Percentiles rank a stretch among this genome's conserved stretches.
Evolutionary conservation across 2,113 vertebrate genomes (phyloP).

Genomic region (Okapia johnstoni): DNA sequence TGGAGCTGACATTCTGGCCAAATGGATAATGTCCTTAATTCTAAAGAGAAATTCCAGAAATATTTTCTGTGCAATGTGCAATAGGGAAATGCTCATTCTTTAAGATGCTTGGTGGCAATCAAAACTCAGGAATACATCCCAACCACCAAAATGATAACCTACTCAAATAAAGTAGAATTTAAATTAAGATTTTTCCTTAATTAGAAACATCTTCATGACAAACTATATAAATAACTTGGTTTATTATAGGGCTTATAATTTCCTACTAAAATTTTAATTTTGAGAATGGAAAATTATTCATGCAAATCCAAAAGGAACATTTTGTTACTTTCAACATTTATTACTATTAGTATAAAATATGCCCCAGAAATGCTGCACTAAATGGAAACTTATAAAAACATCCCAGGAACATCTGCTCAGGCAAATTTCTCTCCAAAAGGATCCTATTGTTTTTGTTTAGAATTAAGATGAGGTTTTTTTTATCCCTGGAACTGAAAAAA

Average conservation of each 20-base stretch:
- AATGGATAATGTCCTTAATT: slow-evolving; percentile 19
- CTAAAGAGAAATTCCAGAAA: not conserved
- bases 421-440: not conserved
- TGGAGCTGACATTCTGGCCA: not conserved
- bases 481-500: not conserved
- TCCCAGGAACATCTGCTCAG: not conserved
- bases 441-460: not conserved
- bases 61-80: not conserved
- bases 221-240: not conserved
- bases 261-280: not conserved
- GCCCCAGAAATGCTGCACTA: not conserved
- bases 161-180: slow-evolving; percentile 34
- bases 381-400: not conserved
- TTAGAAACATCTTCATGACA: not conserved
- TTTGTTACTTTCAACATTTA: slow-evolving; percentile 26
- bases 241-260: not conserved
- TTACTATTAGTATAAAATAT: not conserved
- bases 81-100: slow-evolving; percentile 50
- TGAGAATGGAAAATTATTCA: slow-evolving; percentile 10
- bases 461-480: not conserved
- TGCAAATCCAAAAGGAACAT: not conserved
- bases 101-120: slow-evolving; percentile 4
- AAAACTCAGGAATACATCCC: not conserved
- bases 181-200: slow-evolving; percentile 12
- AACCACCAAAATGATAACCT: not conserved